Evolutionary conservation across 1,140 invertebrate species (phyloP).

Genomic region (Eurosta solidaginis): DNA sequence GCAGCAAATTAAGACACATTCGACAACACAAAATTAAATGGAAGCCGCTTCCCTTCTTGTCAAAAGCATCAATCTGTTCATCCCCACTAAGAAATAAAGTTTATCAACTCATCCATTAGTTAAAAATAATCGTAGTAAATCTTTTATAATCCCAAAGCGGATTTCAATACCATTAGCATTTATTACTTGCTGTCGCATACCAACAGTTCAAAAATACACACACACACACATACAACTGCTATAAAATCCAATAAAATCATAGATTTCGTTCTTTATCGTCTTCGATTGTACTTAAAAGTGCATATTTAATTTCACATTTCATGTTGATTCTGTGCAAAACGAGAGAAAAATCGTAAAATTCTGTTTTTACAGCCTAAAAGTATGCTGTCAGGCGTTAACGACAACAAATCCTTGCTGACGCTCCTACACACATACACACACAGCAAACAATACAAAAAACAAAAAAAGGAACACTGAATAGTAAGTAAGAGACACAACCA

Average conservation of each 20-base stretch:
- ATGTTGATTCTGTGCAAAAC: background rate
- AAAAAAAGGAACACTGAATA: background rate
- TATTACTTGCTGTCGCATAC: background rate
- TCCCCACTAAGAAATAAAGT: background rate
- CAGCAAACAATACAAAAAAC: background rate
- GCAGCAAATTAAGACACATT: too few relatives aligned
- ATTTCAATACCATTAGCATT: background rate
- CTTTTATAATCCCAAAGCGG: conserved; percentile 2
- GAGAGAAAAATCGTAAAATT: background rate
- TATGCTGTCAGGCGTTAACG: background rate
- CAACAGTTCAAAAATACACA: too few relatives aligned
- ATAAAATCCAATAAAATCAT: background rate
- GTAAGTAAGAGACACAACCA: background rate
- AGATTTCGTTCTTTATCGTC: background rate
- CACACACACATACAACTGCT: background rate
- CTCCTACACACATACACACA: too few relatives aligned
- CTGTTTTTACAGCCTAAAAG: background rate
- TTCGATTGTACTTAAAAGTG: background rate
- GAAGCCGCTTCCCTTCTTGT: too few relatives aligned
- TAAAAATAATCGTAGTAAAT: background rate
- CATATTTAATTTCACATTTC: background rate
- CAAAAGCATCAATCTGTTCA: too few relatives aligned
- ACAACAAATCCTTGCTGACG: background rate
- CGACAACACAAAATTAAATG: too few relatives aligned
- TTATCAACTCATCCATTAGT: background rate